These are phyloP conservation scores for Sisyra terminalis DNA, from an alignment of 2,888 invertebrate species.

Conservation along the genomic window DNA sequence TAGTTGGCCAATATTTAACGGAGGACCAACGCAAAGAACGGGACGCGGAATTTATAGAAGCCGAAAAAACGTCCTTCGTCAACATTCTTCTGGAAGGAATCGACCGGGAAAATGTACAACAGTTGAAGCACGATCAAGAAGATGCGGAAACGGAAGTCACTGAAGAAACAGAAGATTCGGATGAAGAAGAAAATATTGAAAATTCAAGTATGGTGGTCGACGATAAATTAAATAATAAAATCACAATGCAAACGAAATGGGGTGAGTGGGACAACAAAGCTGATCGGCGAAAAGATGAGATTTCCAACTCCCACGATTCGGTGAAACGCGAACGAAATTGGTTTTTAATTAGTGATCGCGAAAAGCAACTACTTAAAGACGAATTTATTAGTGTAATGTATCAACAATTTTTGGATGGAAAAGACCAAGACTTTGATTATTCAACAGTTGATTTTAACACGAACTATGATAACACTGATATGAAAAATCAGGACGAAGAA, in stretches of 20 bases:
- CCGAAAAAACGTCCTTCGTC: conserved; percentile 43
- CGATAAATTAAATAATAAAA: neutral
- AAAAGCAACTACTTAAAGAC: conserved; percentile 48
- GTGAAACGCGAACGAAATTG: conserved; percentile 12
- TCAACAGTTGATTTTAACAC: conserved; percentile 63
- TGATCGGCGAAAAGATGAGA: conserved; percentile 20
- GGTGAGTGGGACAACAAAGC: conserved; percentile 20
- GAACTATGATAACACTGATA: conserved; percentile 58
- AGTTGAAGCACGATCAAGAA: conserved; percentile 41
- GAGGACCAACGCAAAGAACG: conserved; percentile 53
- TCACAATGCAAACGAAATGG: conserved; percentile 12
- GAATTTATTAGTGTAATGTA: conserved; percentile 80
- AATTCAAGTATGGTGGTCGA: conserved; percentile 3
- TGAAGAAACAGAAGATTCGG: conserved; percentile 23
- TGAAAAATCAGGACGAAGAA: conserved; percentile 65
- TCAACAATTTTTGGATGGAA: conserved; percentile 65
- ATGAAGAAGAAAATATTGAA: conserved; percentile 14
- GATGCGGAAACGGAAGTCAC: conserved; percentile 36
- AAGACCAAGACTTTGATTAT: conserved; percentile 73
- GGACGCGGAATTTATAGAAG: conserved; percentile 35
- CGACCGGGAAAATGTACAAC: conserved; percentile 51
- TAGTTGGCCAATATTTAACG: conserved; percentile 73
- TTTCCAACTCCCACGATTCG: conserved; percentile 5
- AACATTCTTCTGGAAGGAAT: conserved; percentile 66
- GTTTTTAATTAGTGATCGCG: conserved; percentile 32